A percentile compares a stretch with the other conserved stretches of the same genome.
Evolutionary conservation across 1,140 invertebrate genomes (phyloP).

Genomic region (Pinna nobilis): DNA sequence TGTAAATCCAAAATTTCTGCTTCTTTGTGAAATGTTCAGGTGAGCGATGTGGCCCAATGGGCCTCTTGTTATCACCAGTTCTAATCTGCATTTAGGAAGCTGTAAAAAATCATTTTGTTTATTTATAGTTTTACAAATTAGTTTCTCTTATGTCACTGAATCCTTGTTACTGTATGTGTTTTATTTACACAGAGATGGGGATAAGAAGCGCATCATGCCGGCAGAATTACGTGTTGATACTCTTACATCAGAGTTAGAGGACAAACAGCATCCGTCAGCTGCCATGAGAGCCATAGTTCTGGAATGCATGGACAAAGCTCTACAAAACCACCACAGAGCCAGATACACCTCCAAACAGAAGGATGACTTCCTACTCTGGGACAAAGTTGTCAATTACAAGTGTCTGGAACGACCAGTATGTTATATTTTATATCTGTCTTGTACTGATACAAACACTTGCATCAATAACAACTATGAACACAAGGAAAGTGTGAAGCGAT

Average conservation of each 20-base stretch:
- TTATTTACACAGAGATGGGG: background rate
- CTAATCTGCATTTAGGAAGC: too few species aligned
- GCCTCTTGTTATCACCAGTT: too few species aligned
- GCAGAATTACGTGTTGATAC: conserved; percentile 45
- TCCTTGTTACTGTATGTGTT: conserved; percentile 38
- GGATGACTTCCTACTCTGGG: conserved; percentile 24
- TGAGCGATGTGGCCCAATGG: too few species aligned
- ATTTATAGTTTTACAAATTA: too few species aligned
- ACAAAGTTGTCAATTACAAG: conserved; percentile 33
- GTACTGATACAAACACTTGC: background rate
- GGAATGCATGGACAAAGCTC: conserved; percentile 43
- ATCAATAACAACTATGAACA: background rate
- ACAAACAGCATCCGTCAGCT: conserved; percentile 42
- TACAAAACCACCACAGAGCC: conserved; percentile 20
- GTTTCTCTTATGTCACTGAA: too few species aligned
- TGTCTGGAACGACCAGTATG: conserved; percentile 25
- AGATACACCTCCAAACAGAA: conserved; percentile 25
- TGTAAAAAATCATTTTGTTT: too few species aligned
- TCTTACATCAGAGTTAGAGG: conserved; percentile 24
- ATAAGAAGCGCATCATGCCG: conserved; percentile 19
- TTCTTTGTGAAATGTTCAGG: too few species aligned
- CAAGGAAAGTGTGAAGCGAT: background rate
- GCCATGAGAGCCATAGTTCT: conserved; percentile 36
- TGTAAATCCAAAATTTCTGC: too few species aligned
- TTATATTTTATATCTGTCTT: background rate